These are phyloP conservation scores for Megaceryle torquata DNA, from an alignment of 2,113 vertebrate genomes.

Conservation along the genomic window DNA sequence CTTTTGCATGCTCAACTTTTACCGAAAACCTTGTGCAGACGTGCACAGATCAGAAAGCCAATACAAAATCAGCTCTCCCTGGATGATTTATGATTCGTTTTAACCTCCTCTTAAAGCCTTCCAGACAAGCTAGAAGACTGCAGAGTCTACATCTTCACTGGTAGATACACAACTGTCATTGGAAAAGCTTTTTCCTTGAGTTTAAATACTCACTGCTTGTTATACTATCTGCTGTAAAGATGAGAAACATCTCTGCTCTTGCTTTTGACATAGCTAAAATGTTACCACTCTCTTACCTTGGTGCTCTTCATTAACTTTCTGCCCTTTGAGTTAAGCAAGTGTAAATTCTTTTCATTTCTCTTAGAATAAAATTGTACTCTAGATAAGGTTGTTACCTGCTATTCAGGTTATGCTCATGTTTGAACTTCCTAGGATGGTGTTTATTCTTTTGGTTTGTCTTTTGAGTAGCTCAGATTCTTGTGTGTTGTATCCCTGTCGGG, in stretches of 20 bases:
- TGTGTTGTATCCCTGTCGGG: background rate
- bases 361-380: background rate
- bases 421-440: background rate
- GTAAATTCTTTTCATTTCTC: conserved; percentile 15
- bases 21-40: background rate
- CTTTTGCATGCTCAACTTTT: background rate
- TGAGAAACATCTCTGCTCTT: background rate
- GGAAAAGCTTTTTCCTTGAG: background rate
- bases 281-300: background rate
- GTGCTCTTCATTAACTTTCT: background rate
- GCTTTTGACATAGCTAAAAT: background rate
- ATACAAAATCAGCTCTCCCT: background rate
- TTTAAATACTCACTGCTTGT: background rate
- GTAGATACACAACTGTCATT: background rate
- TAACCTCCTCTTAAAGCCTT: background rate
- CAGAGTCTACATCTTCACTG: background rate
- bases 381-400: background rate
- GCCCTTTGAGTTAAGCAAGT: background rate
- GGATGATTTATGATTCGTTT: background rate
- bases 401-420: background rate
- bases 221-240: background rate
- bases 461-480: background rate
- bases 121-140: background rate
- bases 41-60: background rate
- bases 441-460: conserved; percentile 12